Base-by-base conservation (phyloP, 2,888 invertebrate species). In the Gnatocerus cornutus region DNA sequence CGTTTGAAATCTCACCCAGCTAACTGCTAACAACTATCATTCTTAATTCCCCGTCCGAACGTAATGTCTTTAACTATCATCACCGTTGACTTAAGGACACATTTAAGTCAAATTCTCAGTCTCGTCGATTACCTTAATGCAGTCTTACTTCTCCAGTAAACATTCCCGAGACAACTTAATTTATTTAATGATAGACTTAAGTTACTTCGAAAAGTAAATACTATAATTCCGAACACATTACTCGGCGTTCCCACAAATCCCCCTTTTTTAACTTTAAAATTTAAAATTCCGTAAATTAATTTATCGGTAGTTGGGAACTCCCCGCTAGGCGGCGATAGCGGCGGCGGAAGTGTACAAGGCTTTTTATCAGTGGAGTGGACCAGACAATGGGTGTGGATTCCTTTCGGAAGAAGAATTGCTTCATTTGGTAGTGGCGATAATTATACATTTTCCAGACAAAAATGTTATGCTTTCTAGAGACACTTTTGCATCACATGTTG, bases 281-380 rank as follows among this genome's bases (percentile, higher is more conserved):
- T 56, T 41, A 48, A 52, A 63, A 63, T 37, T 62, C 16, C 52
- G 13, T 45, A 62, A 68, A 68, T 68, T 62, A 53, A 68, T 62
- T 64, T 66, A 55, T 61, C 71, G 73, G 73, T 74, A 75, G 73
- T 73, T 71, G 72, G 69, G 1, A 52, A 76, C 79, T 79, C 79
- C 79, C 77, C 80, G 77, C 76, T 63, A 75, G 72, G 74, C 73
- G 79, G 77, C 76, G 77, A 70, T 76, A 67, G 53, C 68, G 67
- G 68, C 77, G 74, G 76, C 81, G 81, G 82, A 82, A 80, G 81
- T 80, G 78, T 78, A 76, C 82, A 82, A 81, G 82, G 81, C 76
- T 82, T 82, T 82, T 82, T 82, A 80, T 80, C 80, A 78, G 71
- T 72, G 71, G 73, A 73, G 67, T 50, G 66, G 76, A 59, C 76